Conservation (phyloP, 2,888 invertebrate species). For the Fabriciana adippe region DNA sequence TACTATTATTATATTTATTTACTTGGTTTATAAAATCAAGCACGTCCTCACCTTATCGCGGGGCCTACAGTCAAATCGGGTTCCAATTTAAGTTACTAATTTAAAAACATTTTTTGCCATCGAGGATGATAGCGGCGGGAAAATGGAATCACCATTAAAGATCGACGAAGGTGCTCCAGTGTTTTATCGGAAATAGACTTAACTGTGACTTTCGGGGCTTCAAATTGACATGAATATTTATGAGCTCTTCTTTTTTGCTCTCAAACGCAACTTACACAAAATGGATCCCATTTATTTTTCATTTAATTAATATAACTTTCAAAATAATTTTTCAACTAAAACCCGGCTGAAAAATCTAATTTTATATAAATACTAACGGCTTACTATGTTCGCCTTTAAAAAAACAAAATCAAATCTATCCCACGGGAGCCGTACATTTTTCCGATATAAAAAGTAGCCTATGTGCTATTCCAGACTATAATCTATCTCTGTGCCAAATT, state of each 20-base stretch:
- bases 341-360: background rate
- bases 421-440: too few species aligned
- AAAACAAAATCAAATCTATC: too few species aligned
- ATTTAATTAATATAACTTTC: slow-evolving; percentile 30
- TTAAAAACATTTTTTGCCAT: slow-evolving; percentile 47
- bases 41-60: slow-evolving; percentile 29
- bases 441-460: too few species aligned
- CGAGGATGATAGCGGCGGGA: slow-evolving; percentile 47
- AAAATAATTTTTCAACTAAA: slow-evolving; percentile 26
- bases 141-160: slow-evolving; percentile 66
- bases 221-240: slow-evolving; percentile 78
- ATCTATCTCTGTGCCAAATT: too few species aligned
- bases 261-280: slow-evolving; percentile 50
- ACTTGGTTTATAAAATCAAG: slow-evolving; percentile 12
- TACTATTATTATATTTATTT: background rate
- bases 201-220: slow-evolving; percentile 72
- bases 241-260: slow-evolving; percentile 65
- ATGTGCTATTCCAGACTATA: too few species aligned
- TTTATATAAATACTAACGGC: too few species aligned
- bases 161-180: slow-evolving; percentile 54
- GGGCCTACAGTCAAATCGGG: slow-evolving; percentile 35
- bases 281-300: slow-evolving; percentile 28
- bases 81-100: slow-evolving; percentile 45
- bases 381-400: too few species aligned
- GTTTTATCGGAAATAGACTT: slow-evolving; percentile 77